Evolutionary conservation across 2,113 vertebrate species (phyloP), one percentile per base, ranked within the genome.

Genomic region (Perca schrenkii): DNA sequence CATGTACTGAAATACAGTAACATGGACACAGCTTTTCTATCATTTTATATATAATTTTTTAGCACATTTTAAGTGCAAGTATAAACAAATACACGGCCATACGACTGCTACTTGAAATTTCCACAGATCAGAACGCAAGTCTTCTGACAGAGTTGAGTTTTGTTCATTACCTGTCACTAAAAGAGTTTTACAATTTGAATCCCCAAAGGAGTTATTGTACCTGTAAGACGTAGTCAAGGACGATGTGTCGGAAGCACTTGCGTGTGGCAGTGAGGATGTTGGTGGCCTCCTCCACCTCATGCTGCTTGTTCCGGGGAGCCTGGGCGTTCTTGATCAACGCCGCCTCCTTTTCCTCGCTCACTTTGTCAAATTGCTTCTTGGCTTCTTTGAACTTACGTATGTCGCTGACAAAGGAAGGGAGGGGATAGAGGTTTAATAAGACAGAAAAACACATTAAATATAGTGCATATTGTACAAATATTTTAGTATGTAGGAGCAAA

Each of bases 351-450:
- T 99, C 98, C 87, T 99, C 98, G 17, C 97, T 99, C 88, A 99
- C 97, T 93, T 99, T 99, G 94, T 99, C 98, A 93, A 99, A 99
- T 22, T 99, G 98, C 79, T 99, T 99, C 93, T 99, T 99, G 25
- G 97, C 96, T 89, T 99, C 98, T 94, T 99, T 99, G 85, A 99
- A 99, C 94, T 97, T 98, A 69, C 97, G 96, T 63, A 99, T 95
- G 94, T 99, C 98, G 88, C 98, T 99, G 91, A 40, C 5, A 77
- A 79, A 76, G n/a, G 4, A 62, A 54, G 2, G 0, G 11, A 83
- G 21, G 13, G 15, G n/a, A 68, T 10, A 78, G 6, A 73, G 15
- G 15, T 49, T 46, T 21, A 76, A 57, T 19, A 62, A 49, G 14
- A 50, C 69, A 36, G 14, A 50, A 62, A 36, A 58, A 67, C 14